A percentile compares a stretch with the other conserved stretches of the same genome.
These are phyloP conservation scores for Acleris holmiana DNA, from an alignment of 2,888 invertebrate genomes.

Conservation along the genomic window DNA sequence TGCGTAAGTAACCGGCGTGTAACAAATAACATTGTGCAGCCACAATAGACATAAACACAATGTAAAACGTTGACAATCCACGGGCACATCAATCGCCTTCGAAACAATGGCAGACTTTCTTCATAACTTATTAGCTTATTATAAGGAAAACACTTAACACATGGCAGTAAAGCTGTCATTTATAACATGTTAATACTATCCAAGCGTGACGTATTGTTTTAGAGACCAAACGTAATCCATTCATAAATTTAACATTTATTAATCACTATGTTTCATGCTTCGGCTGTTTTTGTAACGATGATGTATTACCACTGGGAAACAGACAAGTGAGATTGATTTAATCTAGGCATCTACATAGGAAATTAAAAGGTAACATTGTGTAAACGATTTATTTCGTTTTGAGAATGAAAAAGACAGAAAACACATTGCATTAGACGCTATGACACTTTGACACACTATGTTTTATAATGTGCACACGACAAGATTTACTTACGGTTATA, in stretches of 20 bases:
- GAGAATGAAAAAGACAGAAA: conserved; percentile 49
- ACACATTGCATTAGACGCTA: conserved; percentile 30
- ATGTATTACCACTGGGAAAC: conserved; percentile 52
- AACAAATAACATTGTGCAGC: conserved; percentile 34
- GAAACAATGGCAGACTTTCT: conserved; percentile 42
- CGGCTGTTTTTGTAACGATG: conserved; percentile 58
- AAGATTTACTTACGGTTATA: too few relatives aligned
- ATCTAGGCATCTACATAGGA: conserved; percentile 21
- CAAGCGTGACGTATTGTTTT: conserved; percentile 45
- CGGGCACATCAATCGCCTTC: conserved; percentile 38
- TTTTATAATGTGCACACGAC: too few relatives aligned
- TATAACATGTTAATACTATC: conserved; percentile 34
- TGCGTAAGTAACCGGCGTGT: conserved; percentile 34
- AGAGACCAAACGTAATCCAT: conserved; percentile 43
- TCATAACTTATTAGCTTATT: conserved; percentile 32
- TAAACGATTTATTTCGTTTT: conserved; percentile 45
- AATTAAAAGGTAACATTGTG: conserved; percentile 33
- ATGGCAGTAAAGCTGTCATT: conserved; percentile 13
- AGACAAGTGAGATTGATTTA: conserved; percentile 1
- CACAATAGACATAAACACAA: conserved; percentile 16
- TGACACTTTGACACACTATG: too few relatives aligned
- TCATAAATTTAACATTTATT: conserved; percentile 42
- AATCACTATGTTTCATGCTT: conserved; percentile 58
- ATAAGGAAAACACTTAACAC: conserved; percentile 17
- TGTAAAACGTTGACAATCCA: conserved; percentile 23